These are phyloP conservation scores for Henricia sp. DNA, from an alignment of 53 echinoderm and acorn worm genomes.

Conservation along the genomic window DNA sequence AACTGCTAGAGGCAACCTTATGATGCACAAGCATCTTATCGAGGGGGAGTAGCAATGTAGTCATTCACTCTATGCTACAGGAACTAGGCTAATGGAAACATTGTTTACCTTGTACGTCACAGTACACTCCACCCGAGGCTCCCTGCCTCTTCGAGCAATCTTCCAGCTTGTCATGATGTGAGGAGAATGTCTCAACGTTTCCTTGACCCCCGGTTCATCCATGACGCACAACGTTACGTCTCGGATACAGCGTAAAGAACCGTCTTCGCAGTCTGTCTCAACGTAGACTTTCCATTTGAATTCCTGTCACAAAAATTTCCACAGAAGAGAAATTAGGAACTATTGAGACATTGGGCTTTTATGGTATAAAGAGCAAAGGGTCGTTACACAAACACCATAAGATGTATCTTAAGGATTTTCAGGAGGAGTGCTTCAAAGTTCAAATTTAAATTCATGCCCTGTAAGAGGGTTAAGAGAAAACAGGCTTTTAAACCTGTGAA, in stretches of 20 bases:
- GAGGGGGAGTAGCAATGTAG: too few relatives aligned
- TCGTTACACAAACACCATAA: too few relatives aligned
- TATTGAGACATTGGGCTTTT: too few relatives aligned
- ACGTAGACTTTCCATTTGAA: slow-evolving; percentile 72
- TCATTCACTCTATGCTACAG: too few relatives aligned
- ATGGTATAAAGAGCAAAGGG: too few relatives aligned
- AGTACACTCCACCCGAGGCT: slow-evolving; percentile 40
- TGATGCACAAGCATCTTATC: too few relatives aligned
- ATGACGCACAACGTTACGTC: slow-evolving; percentile 43
- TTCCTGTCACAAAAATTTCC: too few relatives aligned
- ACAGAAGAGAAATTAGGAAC: too few relatives aligned
- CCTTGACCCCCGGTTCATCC: slow-evolving; percentile 43
- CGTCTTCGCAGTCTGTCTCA: slow-evolving; percentile 67
- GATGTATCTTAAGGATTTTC: too few relatives aligned
- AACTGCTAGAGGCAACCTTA: too few relatives aligned
- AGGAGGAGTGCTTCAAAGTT: too few relatives aligned
- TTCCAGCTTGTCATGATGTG: slow-evolving; percentile 61
- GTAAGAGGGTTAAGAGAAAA: neutral
- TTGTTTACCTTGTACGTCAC: slow-evolving; percentile 50
- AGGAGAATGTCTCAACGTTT: slow-evolving; percentile 33
- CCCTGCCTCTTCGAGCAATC: neutral
- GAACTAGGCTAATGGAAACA: neutral
- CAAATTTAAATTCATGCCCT: neutral
- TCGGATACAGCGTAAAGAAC: slow-evolving; percentile 51
- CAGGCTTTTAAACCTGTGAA: too few relatives aligned